Base-by-base conservation (phyloP, 1,140 invertebrate genomes). In the Bombus vancouverensis region DNA sequence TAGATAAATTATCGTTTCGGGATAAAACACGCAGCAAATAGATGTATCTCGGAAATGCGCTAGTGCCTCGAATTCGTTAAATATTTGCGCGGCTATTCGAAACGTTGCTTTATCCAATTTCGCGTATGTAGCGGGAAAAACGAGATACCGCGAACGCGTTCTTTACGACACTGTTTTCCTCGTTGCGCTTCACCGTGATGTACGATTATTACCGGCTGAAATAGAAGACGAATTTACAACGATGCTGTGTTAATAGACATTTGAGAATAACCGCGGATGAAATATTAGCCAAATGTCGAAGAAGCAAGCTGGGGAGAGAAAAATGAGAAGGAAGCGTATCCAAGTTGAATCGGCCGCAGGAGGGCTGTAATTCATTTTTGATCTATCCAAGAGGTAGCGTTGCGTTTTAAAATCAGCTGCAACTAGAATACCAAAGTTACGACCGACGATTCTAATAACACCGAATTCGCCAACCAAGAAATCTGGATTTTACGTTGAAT, bases 221-320 rank as follows among this genome's bases (percentile, higher is more conserved):
- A 84, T 79, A 47, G 76, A 79, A 84, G 82, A 79, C 76, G 28
- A 84, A 84, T 84, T 84, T 84, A 84, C 42, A 76, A 47, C 28
- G 66, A 79, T 39, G 22, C 10, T 47, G 75, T 72, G 75, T 84
- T 84, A 84, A 84, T 79, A 84, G 82, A 79, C 76, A 84, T 79
- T 79, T n/a, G 76, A 84, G 82, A 79, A 71, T 79, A 72, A 79
- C 66, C 66, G 53, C 13, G 82, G 47, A 71, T 79, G 82, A 84
- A 84, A 84, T 84, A 84, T 71, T 47, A 42, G 28, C 39, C 65
- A 53, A 32, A 76, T 37, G 82, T 79, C 75, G 66, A 79, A 84
- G 82, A 39, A 70, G 47, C 42, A 13, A 65, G 12, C 1, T 28
- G 62, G 47, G 34, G 12, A 79, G 25, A 28, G 65, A 77, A 83